These are phyloP conservation scores for Drosophila nigricruria DNA, from an alignment of 2,888 invertebrate species.

Conservation along the genomic window DNA sequence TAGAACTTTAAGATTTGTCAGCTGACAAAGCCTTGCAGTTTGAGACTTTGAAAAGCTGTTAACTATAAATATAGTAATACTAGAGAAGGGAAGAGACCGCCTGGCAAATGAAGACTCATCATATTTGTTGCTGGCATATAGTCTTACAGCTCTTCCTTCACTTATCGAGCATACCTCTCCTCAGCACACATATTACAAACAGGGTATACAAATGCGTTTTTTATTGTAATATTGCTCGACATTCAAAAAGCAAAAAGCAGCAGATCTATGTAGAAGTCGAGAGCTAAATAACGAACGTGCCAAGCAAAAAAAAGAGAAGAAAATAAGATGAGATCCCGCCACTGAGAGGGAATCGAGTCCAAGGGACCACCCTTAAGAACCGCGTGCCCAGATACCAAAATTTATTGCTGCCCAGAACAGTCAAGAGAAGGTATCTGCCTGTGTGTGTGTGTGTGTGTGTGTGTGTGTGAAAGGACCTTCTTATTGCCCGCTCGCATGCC, in stretches of 20 bases:
- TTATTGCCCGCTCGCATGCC: constrained; percentile 55
- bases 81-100: no score
- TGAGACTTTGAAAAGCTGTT: no score
- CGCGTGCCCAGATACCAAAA: constrained; percentile 39
- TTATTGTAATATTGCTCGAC: constrained; percentile 67
- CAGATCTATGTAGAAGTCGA: constrained; percentile 13
- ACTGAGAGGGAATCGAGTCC: constrained; percentile 19
- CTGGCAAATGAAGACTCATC: no score
- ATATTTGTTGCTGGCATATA: no score
- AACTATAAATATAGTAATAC: no score
- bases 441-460: constrained; percentile 14
- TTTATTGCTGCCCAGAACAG: constrained; percentile 56
- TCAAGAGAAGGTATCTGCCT: background rate
- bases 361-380: constrained; percentile 61
- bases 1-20: no score
- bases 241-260: constrained; percentile 13
- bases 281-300: constrained; percentile 67
- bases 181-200: background rate
- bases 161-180: background rate
- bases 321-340: constrained; percentile 22
- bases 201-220: constrained; percentile 64
- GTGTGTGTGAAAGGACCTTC: constrained; percentile 55
- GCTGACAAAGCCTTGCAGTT: no score
- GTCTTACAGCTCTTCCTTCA: background rate
- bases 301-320: constrained; percentile 43